These are phyloP conservation scores for Asbolus verrucosus DNA, from an alignment of 1,140 invertebrate genomes.

Conservation along the genomic window DNA sequence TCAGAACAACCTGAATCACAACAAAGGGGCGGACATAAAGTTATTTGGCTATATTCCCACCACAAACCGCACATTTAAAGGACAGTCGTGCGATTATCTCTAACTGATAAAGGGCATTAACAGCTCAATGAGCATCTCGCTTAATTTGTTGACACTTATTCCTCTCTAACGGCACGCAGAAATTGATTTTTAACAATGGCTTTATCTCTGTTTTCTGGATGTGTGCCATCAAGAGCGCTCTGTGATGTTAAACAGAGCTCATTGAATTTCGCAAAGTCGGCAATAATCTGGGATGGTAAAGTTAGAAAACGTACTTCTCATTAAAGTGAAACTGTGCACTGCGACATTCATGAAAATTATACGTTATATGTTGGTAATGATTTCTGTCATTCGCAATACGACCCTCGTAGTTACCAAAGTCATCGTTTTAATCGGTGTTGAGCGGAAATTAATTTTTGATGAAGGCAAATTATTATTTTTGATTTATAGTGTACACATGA, in stretches of 20 bases:
- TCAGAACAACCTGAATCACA: slow-evolving; percentile 22
- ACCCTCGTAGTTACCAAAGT: slow-evolving; percentile 22
- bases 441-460: slow-evolving; percentile 38
- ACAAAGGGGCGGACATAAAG: background rate
- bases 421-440: slow-evolving; percentile 24
- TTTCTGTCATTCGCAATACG: slow-evolving; percentile 17
- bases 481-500: slow-evolving; percentile 29
- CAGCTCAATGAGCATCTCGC: slow-evolving; percentile 28
- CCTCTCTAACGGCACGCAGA: too few species aligned
- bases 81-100: slow-evolving; percentile 26
- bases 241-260: too few species aligned
- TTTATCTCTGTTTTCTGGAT: too few species aligned
- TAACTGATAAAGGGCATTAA: slow-evolving; percentile 16
- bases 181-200: too few species aligned
- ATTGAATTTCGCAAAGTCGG: too few species aligned
- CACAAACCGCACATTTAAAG: slow-evolving; percentile 15
- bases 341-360: slow-evolving; percentile 17
- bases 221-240: too few species aligned
- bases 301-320: too few species aligned
- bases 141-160: slow-evolving; percentile 34
- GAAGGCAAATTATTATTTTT: slow-evolving; percentile 39
- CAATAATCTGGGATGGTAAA: too few species aligned
- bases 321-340: slow-evolving; percentile 31
- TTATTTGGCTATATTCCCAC: slow-evolving; percentile 1
- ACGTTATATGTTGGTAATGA: slow-evolving; percentile 10